These are phyloP conservation scores for Stigmatopora nigra DNA, from an alignment of 2,113 vertebrate genomes.

Conservation along the genomic window DNA sequence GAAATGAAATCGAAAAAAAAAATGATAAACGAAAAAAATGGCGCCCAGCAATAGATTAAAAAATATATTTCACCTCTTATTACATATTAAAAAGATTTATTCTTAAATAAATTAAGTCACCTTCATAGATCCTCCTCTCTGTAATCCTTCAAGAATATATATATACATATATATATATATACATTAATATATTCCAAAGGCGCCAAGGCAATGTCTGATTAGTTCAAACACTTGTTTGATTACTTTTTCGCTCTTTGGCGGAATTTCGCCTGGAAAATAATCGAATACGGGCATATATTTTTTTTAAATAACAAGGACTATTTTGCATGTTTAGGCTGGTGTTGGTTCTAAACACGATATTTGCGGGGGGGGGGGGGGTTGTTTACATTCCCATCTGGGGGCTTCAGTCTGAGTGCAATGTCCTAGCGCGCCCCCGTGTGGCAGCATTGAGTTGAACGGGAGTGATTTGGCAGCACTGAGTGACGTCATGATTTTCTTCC, in stretches of 20 bases:
- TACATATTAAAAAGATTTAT: slow-evolving; percentile 75
- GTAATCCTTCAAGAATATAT: slow-evolving; percentile 65
- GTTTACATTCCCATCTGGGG: slow-evolving; percentile 44
- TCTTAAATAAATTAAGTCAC: slow-evolving; percentile 76
- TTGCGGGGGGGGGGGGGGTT: slow-evolving; percentile 11
- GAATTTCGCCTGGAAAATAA: background rate
- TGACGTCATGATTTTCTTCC: slow-evolving; percentile 34
- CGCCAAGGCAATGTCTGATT: slow-evolving; percentile 57
- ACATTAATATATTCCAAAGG: slow-evolving; percentile 42
- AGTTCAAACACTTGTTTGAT: slow-evolving; percentile 27
- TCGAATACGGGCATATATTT: slow-evolving; percentile 10
- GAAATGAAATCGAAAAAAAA: slow-evolving; percentile 34
- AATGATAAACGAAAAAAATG: slow-evolving; percentile 38
- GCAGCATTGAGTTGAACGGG: slow-evolving; percentile 49
- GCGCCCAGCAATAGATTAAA: slow-evolving; percentile 60
- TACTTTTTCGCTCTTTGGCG: slow-evolving; percentile 4
- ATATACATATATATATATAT: slow-evolving; percentile 54
- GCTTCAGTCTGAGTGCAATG: slow-evolving; percentile 55
- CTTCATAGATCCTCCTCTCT: slow-evolving; percentile 65
- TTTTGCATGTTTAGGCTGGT: slow-evolving; percentile 41
- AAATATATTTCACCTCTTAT: slow-evolving; percentile 69
- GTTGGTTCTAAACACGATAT: slow-evolving; percentile 27
- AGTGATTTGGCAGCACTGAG: slow-evolving; percentile 52
- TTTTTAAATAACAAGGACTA: background rate
- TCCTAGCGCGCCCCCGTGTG: slow-evolving; percentile 46